Percentiles rank a stretch among this genome's conserved stretches.
These are phyloP conservation scores for Thermophis baileyi DNA, from an alignment of 2,113 vertebrate species.

Conservation along the genomic window DNA sequence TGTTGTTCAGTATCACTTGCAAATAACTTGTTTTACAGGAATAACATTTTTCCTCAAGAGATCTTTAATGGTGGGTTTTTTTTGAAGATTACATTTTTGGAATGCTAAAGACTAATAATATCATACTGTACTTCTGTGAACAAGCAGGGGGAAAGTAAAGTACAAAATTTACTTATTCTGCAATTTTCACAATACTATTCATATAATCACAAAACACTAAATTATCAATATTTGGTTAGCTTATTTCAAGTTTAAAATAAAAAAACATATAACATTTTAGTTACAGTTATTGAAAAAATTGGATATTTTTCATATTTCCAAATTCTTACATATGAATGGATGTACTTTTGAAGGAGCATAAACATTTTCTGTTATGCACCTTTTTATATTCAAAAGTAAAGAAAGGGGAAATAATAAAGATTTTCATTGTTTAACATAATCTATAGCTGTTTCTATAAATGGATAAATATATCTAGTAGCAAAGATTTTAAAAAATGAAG, in stretches of 20 bases:
- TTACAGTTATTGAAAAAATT: not conserved
- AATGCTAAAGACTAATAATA: not conserved
- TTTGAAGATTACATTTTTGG: not conserved
- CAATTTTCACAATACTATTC: not conserved
- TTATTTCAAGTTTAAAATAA: not conserved
- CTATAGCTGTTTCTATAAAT: conserved; percentile 9
- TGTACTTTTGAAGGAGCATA: not conserved
- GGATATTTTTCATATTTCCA: not conserved
- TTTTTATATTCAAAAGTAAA: not conserved
- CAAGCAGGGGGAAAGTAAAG: not conserved
- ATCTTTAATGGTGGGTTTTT: not conserved
- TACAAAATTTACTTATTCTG: not conserved
- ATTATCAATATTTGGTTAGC: not conserved
- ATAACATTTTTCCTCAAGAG: not conserved
- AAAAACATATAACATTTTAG: not conserved
- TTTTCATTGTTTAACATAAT: conserved; percentile 31
- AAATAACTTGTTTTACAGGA: not conserved
- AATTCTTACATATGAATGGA: not conserved
- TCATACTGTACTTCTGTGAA: not conserved
- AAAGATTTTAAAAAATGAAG: conserved; percentile 27
- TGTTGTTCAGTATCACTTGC: not conserved
- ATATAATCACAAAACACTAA: no score
- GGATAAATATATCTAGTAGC: not conserved
- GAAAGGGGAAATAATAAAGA: not conserved
- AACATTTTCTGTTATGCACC: not conserved